Conservation (phyloP, 2,888 invertebrate genomes). For the Dryadula phaetusa region DNA sequence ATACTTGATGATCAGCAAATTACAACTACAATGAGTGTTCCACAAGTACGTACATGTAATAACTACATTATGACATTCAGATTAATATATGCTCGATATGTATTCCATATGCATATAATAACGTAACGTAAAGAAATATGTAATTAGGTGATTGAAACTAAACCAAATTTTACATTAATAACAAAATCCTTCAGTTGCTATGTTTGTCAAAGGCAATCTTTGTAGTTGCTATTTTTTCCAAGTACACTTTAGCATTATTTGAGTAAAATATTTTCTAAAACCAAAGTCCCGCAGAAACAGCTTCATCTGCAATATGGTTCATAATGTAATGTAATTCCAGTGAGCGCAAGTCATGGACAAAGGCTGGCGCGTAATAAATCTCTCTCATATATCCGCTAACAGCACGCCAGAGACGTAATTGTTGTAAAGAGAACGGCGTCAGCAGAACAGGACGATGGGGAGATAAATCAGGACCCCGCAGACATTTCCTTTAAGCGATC, state of each 20-base stretch:
- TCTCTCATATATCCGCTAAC: constrained; percentile 10
- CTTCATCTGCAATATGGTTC: not conserved
- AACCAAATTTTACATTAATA: too few species aligned
- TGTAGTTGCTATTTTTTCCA: too few species aligned
- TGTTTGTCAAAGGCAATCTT: too few species aligned
- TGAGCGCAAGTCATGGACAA: constrained; percentile 20
- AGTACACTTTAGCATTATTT: too few species aligned
- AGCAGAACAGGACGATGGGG: constrained; percentile 12
- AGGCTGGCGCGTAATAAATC: constrained; percentile 17
- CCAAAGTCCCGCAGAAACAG: too few species aligned
- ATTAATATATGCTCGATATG: too few species aligned
- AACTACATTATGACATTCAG: not conserved
- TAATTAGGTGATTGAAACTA: too few species aligned
- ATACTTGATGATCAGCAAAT: constrained; percentile 10
- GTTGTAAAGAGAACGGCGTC: constrained; percentile 20
- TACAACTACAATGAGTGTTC: constrained; percentile 1
- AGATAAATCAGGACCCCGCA: constrained; percentile 1
- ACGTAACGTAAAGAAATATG: too few species aligned
- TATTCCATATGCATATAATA: too few species aligned
- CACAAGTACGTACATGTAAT: not conserved
- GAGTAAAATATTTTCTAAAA: too few species aligned
- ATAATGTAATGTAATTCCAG: not conserved
- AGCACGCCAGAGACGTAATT: constrained; percentile 6
- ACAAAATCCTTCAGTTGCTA: too few species aligned
- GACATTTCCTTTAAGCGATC: constrained; percentile 1